phyloP scores from a whole-genome alignment of 2,888 invertebrate species.

The Brachypalpus laphriformis region DNA sequence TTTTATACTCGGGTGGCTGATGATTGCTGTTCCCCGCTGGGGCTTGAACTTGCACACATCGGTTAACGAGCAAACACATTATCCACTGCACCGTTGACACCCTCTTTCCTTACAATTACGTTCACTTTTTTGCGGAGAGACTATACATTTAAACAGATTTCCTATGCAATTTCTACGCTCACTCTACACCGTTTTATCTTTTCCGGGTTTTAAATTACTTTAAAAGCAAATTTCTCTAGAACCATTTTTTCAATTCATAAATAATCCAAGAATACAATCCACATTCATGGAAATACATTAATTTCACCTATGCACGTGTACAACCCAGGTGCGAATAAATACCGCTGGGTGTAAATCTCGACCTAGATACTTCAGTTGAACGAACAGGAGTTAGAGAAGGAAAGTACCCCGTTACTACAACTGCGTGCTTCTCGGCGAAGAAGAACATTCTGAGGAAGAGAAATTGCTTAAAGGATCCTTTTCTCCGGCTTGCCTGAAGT shows the following conservation, averaged over 20 bases:
- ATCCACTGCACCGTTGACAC: too few relatives aligned
- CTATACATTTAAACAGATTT: not conserved
- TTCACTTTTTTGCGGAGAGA: too few relatives aligned
- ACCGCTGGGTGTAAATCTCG: conserved; percentile 52
- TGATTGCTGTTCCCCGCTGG: too few relatives aligned
- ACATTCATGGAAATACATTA: conserved; percentile 57
- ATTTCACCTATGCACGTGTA: conserved; percentile 42
- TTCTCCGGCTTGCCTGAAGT: conserved; percentile 27
- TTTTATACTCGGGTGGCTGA: too few relatives aligned
- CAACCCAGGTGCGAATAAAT: conserved; percentile 54
- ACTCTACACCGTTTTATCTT: not conserved
- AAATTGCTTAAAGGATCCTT: conserved; percentile 65
- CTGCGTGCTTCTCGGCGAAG: not conserved
- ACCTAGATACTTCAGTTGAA: not conserved
- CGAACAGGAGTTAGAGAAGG: not conserved
- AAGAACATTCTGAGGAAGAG: conserved; percentile 47
- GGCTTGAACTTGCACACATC: too few relatives aligned
- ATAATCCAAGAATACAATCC: conserved; percentile 56
- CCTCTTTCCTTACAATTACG: too few relatives aligned
- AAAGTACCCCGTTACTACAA: not conserved
- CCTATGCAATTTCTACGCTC: not conserved
- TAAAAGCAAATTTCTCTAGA: conserved; percentile 7
- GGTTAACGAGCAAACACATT: too few relatives aligned
- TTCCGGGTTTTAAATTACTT: not conserved
- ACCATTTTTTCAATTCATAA: conserved; percentile 59